phyloP scores from a whole-genome alignment of 2,797 vertebrate genomes.

The Acanthurus lineatus region DNA sequence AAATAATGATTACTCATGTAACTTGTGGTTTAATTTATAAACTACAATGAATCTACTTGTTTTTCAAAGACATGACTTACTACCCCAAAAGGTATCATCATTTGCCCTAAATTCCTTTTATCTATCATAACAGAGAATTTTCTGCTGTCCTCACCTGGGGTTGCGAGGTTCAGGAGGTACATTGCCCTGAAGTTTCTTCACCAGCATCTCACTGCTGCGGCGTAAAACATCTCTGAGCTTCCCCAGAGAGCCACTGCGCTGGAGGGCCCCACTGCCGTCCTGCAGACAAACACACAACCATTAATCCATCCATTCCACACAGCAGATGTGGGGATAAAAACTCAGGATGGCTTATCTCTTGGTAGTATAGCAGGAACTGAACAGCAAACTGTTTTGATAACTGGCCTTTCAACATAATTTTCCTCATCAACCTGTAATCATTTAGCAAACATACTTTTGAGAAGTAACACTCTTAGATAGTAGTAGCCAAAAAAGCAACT shows the following conservation, averaged over 20 bases:
- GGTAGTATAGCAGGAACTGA: too few species aligned
- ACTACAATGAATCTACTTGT: too few species aligned
- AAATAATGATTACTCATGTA: neutral
- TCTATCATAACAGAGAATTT: neutral
- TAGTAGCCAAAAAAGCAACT: neutral
- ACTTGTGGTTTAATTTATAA: neutral
- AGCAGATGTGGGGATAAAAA: neutral
- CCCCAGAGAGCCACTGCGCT: slow-evolving; percentile 93
- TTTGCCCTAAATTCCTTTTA: neutral
- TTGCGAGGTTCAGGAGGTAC: slow-evolving; percentile 89
- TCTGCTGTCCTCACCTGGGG: slow-evolving; percentile 77
- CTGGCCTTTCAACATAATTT: neutral
- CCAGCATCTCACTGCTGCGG: slow-evolving; percentile 96
- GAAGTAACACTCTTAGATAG: neutral
- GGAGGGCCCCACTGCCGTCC: slow-evolving; percentile 94
- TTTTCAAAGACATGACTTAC: neutral
- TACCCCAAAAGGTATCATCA: too few species aligned
- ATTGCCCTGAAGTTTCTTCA: slow-evolving; percentile 96
- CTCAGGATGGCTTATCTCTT: neutral
- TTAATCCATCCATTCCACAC: slow-evolving; percentile 31
- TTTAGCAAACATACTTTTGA: neutral
- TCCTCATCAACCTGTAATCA: neutral
- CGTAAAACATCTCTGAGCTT: slow-evolving; percentile 94
- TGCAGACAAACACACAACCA: slow-evolving; percentile 76
- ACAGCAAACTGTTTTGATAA: neutral